Evolutionary conservation across 2,888 invertebrate species (phyloP), one percentile per base, ranked within the genome.

Genomic region (Stenchaetothrips biformis): DNA sequence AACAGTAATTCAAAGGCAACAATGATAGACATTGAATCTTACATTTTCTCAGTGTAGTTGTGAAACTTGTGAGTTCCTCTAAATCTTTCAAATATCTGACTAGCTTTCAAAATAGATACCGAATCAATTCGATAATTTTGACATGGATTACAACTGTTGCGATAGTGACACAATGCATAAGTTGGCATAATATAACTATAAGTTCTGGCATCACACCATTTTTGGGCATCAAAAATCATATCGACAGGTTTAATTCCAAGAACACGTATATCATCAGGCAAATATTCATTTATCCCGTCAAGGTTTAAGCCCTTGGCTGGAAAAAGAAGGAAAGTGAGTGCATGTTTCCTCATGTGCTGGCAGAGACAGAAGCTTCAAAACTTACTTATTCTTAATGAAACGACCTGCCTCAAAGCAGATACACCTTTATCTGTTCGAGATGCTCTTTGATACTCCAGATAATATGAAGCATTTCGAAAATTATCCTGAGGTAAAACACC

Each of bases 41-140:
- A 74, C 67, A 21, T 74, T 74, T 74, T 74, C 8, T 25, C 67
- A 9, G 67, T 74, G 25, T 74, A 74, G 25, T 74, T 74, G 25
- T 74, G 67, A 74, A 74, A 74, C 2, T 2, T 21, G 25, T 74
- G 67, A 74, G 67, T 9, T 7, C 67, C 67, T 74, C 25, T 25
- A 25, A 25, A 74, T 2, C 1, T 11, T 21, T 74, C 25, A 21
- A 74, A 74, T 25, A 74, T 74, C 11, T 74, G 21, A 74, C 25
- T 74, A 7, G 25, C 25, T 25, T 25, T 74, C 4, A 11, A 25
- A 11, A 74, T 2, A 1, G 67, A 11, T 8, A 25, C 7, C 11
- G 21, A 7, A 74, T 74, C 67, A 2, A 25, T 8, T 3, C 67
- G 67, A 25, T 74, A 74, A 8, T 2, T 25, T 7, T 25, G 21